Evolutionary conservation across 2,888 invertebrate genomes (phyloP).

Genomic region (Fabriciana adippe): DNA sequence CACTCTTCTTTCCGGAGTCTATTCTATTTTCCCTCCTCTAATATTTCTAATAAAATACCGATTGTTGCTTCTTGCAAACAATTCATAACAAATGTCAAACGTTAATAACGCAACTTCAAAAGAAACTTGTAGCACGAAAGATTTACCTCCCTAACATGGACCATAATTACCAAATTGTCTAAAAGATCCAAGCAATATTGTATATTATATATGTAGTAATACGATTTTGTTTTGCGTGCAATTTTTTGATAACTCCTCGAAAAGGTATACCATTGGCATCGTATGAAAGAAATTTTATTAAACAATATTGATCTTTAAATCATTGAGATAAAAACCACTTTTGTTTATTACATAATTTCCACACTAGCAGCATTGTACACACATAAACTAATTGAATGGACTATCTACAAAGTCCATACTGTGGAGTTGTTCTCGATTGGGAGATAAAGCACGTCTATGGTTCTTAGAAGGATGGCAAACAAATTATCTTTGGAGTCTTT

Average conservation of each 20-base stretch:
- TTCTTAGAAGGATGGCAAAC: slow-evolving; percentile 24
- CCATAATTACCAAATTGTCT: slow-evolving; percentile 10
- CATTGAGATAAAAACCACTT: neutral
- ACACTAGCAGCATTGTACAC: slow-evolving; percentile 23
- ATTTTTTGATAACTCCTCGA: neutral
- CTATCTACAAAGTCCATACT: slow-evolving; percentile 26
- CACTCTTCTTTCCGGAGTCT: no score
- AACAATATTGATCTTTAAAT: slow-evolving; percentile 12
- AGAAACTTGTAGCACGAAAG: slow-evolving; percentile 45
- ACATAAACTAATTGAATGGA: slow-evolving; percentile 40
- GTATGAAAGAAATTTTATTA: neutral
- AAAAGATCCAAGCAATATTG: neutral
- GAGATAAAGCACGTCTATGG: slow-evolving; percentile 37
- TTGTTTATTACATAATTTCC: neutral
- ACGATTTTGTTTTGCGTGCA: neutral
- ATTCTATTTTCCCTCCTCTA: slow-evolving; percentile 6
- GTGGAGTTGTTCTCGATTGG: slow-evolving; percentile 34
- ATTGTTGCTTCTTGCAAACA: slow-evolving; percentile 69
- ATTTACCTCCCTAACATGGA: slow-evolving; percentile 19
- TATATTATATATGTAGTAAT: neutral
- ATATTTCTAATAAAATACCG: slow-evolving; percentile 37
- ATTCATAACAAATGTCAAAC: slow-evolving; percentile 68
- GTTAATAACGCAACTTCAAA: slow-evolving; percentile 62
- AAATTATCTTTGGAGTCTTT: slow-evolving; percentile 37
- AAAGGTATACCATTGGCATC: neutral